Base-by-base conservation (phyloP, 2,797 vertebrate genomes). In the Hydrocynus forskahlii region DNA sequence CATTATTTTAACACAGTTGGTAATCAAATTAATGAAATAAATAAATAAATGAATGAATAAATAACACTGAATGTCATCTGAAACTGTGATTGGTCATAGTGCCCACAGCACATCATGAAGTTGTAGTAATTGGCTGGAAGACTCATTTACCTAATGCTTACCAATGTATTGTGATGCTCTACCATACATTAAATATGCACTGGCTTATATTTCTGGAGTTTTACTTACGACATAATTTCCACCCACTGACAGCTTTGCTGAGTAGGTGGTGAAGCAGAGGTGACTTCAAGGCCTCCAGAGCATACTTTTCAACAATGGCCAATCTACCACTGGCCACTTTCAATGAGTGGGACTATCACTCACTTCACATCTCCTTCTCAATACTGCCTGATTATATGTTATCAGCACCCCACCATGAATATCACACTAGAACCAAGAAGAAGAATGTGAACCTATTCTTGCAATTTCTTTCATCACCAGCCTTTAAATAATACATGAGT, bases 381-480 rank as follows among this genome's bases (percentile, higher is more conserved):
- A 81, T 77, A 78, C 78, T 52, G 70, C 45, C 82, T 89, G 86
- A 90, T 89, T 86, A 87, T 67, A 38, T 79, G 87, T 89, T 88
- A 87, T 89, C n/a, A 59, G 81, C 70, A 7, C 83, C 83, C 54
- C 66, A 52, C 81, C 84, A 83, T 35, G 81, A 86, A 71, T 57
- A 79, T 70, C 84, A 82, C 85, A 78, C 23, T 62, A 21, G 10
- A 25, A 40, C 52, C 52, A 38, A 35, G 70, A 40, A 57, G 25
- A 40, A 38, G 50, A 72, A 73, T 45, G 21, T 43, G 35, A 7
- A 13, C 52, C 52, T 14, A 54, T 71, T 71, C 48, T 71, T 71
- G 23, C 48, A 29, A 10, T 71, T 35, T 71, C 69, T 54, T 71
- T 71, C 69, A 71, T 71, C 69, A 71, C 48, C 8, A 25, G 69